A percentile compares a stretch with the other conserved stretches of the same genome.
phyloP scores from a whole-genome alignment of 2,113 vertebrate species.

The Forbesichthys agassizii region DNA sequence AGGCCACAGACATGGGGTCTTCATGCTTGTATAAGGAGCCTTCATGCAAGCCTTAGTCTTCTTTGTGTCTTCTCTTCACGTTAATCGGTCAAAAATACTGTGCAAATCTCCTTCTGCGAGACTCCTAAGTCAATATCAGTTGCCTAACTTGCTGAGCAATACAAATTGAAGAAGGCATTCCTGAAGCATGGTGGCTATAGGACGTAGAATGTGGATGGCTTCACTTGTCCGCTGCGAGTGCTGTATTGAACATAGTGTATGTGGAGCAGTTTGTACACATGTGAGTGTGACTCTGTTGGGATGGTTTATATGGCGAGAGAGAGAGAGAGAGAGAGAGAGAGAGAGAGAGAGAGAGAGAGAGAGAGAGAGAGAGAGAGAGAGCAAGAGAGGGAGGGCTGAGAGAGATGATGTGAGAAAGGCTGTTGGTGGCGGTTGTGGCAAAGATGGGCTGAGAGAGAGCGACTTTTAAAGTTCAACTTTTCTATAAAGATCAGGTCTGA shows the following conservation, averaged over 20 bases:
- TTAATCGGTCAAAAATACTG: neutral
- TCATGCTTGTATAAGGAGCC: constrained; percentile 56
- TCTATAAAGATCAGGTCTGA: constrained; percentile 39
- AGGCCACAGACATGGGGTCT: constrained; percentile 54
- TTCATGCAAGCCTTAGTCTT: constrained; percentile 47
- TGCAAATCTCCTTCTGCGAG: constrained; percentile 19
- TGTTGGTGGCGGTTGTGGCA: constrained; percentile 2
- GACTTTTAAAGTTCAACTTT: constrained; percentile 63
- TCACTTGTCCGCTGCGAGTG: neutral
- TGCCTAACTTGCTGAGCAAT: constrained; percentile 47
- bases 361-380: neutral
- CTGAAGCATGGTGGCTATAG: constrained; percentile 23
- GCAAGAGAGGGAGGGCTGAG: neutral
- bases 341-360: neutral
- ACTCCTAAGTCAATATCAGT: constrained; percentile 33
- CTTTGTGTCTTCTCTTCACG: neutral
- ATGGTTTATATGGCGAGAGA: constrained; percentile 62
- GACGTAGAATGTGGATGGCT: constrained; percentile 16
- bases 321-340: neutral
- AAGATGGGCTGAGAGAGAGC: neutral
- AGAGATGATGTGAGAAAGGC: constrained; percentile 9
- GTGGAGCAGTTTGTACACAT: constrained; percentile 43
- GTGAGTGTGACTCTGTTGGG: constrained; percentile 53
- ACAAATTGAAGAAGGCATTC: constrained; percentile 31
- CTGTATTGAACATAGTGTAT: neutral